Evolutionary conservation across 92 coral and sea anemone species (phyloP).

Genomic region (Epizoanthus scotinus): DNA sequence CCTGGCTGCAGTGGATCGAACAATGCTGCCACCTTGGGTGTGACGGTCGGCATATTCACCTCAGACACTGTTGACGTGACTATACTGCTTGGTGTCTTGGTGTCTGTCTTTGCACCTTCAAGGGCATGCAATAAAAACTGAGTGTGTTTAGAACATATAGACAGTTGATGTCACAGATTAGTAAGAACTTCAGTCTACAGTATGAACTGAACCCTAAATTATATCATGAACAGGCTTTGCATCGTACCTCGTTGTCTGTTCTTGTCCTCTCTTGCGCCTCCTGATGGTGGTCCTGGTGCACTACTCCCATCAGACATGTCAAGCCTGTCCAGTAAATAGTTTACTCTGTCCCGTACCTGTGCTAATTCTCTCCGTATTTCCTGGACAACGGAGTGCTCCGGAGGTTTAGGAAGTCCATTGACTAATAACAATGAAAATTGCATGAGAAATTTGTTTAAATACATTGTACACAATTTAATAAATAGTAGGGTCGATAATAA

Average conservation of each 20-base stretch:
- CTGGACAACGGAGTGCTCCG: constrained; percentile 88
- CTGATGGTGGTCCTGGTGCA: background rate
- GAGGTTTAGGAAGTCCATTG: constrained; percentile 93
- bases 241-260: no score
- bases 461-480: no score
- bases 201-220: no score
- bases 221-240: no score
- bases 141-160: background rate
- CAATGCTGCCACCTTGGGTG: constrained; percentile 26
- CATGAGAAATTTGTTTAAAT: background rate
- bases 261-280: no score
- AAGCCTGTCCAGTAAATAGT: constrained; percentile 83
- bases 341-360: constrained; percentile 80
- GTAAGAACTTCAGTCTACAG: no score
- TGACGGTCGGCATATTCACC: background rate
- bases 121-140: background rate
- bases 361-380: constrained; percentile 87
- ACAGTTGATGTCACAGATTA: no score
- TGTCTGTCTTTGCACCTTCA: constrained; percentile 3
- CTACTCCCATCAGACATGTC: constrained; percentile 42
- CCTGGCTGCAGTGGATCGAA: constrained; percentile 33
- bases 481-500: no score
- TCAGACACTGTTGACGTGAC: background rate
- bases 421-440: constrained; percentile 43
- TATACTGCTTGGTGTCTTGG: background rate